Base-by-base conservation (phyloP, 2,888 invertebrate genomes). In the Apomyelois bistriatella region DNA sequence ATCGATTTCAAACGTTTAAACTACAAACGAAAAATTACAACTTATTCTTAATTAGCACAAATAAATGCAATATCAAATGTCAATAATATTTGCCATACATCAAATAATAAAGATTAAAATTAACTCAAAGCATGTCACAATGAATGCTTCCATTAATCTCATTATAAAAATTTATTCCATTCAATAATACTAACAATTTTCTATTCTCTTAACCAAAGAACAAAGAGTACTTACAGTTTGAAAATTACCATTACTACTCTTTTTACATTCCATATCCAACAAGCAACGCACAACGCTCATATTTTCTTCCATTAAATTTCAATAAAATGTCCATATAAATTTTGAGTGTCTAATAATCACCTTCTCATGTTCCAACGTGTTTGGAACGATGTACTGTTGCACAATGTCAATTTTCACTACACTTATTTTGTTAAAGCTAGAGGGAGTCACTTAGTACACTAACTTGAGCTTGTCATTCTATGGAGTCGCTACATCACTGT, bases 241-340 rank as follows among this genome's bases (percentile, higher is more conserved):
- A 68, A 73, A 74, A 69, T 70, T 66, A 73, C 60, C 56, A 68
- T 74, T 74, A 62, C 72, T 77, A 73, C 74, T 60, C 64, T 78
- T 82, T 79, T 78, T 80, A 81, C 82, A 84, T 72, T 74, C 73
- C 74, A 76, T 75, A 71, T 74, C 80, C 82, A 88, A 88, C 82
- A 84, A 81, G 81, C 84, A 77, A 78, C 80, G 81, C 84, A 82
- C 82, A 79, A 81, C 79, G 75, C 79, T 73, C 62, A 66, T 73
- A 66, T 58, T 56, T 61, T 79, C 65, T 74, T 80, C 73, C 74
- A 59, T 74, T 74, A 71, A 74, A 70, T 66, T 72, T 66, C 61
- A 60, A 66, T 68, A 76, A 75, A 76, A 65, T 73, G 83, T 88
- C 74, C 82, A 64, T 84, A 72, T 70, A 71, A 78, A 73, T 79